Percentiles rank a stretch among this genome's conserved stretches.
Conservation (phyloP, 2,888 invertebrate species). For the Chaetoderma sp. region DNA sequence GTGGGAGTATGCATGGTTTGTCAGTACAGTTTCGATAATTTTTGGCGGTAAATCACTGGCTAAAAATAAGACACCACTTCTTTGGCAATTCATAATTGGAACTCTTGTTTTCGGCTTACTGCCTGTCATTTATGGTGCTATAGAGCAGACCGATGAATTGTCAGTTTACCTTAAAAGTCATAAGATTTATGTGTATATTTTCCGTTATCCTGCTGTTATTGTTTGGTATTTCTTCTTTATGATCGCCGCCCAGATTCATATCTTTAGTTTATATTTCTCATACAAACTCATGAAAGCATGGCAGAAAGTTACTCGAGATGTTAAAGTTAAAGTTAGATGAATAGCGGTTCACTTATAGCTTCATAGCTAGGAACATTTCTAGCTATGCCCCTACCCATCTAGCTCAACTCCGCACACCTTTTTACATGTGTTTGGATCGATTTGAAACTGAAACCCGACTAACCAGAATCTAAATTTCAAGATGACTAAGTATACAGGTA, state of each 20-base stretch:
- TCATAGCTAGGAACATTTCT: no score
- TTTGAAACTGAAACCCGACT: no score
- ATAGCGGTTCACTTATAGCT: not conserved
- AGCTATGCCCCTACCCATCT: no score
- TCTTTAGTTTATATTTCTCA: constrained; percentile 63
- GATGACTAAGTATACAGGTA: no score
- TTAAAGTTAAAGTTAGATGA: not conserved
- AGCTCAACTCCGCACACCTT: no score
- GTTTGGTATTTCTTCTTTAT: constrained; percentile 93
- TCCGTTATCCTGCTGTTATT: constrained; percentile 84
- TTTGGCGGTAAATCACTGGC: constrained; percentile 88
- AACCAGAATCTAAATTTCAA: no score
- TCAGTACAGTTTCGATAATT: constrained; percentile 85
- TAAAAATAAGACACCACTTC: constrained; percentile 78
- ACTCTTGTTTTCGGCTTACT: constrained; percentile 82
- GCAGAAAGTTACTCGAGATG: no score
- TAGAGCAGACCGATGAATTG: constrained; percentile 87
- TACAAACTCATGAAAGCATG: constrained; percentile 62
- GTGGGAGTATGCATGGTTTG: constrained; percentile 96
- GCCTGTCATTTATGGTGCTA: constrained; percentile 84
- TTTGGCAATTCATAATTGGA: constrained; percentile 75
- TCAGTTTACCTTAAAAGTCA: constrained; percentile 81
- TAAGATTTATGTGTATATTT: constrained; percentile 72
- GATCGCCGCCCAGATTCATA: constrained; percentile 83
- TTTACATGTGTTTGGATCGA: no score